Conservation (phyloP, 2,113 vertebrate genomes). For the Desmodus rotundus region DNA sequence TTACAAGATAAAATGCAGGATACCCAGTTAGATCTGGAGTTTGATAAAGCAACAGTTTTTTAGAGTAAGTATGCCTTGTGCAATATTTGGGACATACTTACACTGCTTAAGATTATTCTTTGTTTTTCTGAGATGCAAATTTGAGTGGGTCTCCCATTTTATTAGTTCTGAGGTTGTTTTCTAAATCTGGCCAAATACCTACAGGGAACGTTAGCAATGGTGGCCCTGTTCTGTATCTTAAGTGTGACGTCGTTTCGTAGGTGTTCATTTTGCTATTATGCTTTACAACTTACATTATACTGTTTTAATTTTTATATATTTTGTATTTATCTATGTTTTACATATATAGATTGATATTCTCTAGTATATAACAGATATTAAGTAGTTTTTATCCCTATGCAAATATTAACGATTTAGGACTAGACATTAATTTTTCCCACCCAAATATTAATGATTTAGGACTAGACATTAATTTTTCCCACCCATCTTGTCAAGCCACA, state of each 20-base stretch:
- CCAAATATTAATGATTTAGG: background rate
- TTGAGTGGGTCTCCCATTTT: background rate
- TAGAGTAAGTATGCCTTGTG: background rate
- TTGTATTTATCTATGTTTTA: background rate
- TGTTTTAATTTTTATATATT: background rate
- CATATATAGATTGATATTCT: background rate
- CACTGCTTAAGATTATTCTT: background rate
- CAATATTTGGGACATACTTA: background rate
- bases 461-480: background rate
- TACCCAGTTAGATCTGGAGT: background rate
- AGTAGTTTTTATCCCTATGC: too few relatives aligned
- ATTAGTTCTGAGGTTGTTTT: background rate
- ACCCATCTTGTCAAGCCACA: background rate
- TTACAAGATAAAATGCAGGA: background rate
- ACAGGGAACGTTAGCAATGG: background rate
- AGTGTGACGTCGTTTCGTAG: background rate
- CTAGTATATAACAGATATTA: background rate
- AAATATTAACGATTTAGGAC: background rate
- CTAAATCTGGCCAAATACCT: background rate
- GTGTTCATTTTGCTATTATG: background rate
- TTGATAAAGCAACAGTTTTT: background rate
- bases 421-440: too few relatives aligned
- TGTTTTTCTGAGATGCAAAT: constrained; percentile 7
- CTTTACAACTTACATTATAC: background rate
- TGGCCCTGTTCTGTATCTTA: background rate